These are phyloP conservation scores for Drosophila subquinaria DNA, from an alignment of 2,888 invertebrate genomes.

Conservation along the genomic window DNA sequence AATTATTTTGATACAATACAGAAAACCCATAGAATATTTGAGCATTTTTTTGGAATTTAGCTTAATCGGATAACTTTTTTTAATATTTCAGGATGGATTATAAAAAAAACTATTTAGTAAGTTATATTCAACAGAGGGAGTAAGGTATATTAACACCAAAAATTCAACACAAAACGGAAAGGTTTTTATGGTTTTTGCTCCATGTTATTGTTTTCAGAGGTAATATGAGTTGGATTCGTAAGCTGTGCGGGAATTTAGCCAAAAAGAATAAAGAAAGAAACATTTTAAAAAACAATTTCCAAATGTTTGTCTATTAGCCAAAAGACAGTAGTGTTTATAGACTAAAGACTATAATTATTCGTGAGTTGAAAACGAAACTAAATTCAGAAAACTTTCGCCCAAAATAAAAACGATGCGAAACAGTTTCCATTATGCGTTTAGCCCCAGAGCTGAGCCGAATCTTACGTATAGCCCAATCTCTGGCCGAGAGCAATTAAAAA, in stretches of 20 bases:
- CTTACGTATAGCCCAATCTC: constrained; percentile 50
- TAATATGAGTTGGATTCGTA: constrained; percentile 69
- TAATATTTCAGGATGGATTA: neutral
- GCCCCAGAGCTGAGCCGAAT: constrained; percentile 48
- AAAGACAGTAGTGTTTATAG: constrained; percentile 24
- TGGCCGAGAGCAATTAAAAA: constrained; percentile 62
- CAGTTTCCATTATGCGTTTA: constrained; percentile 70
- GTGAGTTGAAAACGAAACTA: constrained; percentile 38
- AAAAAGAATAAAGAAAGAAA: constrained; percentile 34
- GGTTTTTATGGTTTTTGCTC: constrained; percentile 12
- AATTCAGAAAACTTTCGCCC: constrained; percentile 63
- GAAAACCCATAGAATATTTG: neutral
- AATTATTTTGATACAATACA: no score
- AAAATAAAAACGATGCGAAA: constrained; percentile 46
- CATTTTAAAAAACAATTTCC: constrained; percentile 36
- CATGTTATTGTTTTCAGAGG: constrained; percentile 33
- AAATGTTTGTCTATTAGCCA: constrained; percentile 51
- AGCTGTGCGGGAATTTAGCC: constrained; percentile 45
- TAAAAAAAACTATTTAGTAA: neutral
- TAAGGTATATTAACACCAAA: neutral
- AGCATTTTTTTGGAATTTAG: neutral
- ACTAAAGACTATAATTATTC: constrained; percentile 61
- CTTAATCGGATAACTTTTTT: neutral
- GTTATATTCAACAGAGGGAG: neutral
- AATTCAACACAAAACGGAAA: constrained; percentile 25